Conservation (phyloP, 2,888 invertebrate genomes). For the Notodonta ziczac region DNA sequence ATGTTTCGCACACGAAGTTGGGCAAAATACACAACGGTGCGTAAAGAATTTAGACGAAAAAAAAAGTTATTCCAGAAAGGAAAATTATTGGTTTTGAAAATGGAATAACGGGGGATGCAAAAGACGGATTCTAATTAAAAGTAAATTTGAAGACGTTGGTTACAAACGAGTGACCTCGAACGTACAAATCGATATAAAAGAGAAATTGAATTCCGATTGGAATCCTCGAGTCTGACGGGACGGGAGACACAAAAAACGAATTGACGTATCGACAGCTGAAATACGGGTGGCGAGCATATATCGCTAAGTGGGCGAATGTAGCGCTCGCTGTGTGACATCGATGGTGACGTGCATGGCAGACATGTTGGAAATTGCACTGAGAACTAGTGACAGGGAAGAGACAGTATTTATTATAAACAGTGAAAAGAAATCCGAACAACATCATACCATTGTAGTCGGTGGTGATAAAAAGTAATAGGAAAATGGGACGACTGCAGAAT, state of each 20-base stretch:
- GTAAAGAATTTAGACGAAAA: slow-evolving; percentile 16
- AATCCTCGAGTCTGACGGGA: slow-evolving; percentile 26
- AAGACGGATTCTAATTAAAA: slow-evolving; percentile 22
- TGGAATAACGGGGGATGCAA: slow-evolving; percentile 9
- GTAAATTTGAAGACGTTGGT: slow-evolving; percentile 17
- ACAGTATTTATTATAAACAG: slow-evolving; percentile 14
- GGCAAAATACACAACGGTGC: background rate
- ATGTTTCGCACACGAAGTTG: slow-evolving; percentile 10
- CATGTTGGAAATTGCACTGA: slow-evolving; percentile 24
- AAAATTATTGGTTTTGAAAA: slow-evolving; percentile 16
- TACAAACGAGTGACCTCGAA: slow-evolving; percentile 20
- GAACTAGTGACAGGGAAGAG: slow-evolving; percentile 10
- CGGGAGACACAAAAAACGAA: slow-evolving; percentile 30
- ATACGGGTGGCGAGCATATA: slow-evolving; percentile 27
- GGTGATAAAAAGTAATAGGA: background rate
- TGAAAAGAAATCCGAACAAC: slow-evolving; percentile 30
- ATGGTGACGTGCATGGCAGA: slow-evolving; percentile 16
- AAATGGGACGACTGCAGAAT: background rate
- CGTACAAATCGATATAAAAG: slow-evolving; percentile 21
- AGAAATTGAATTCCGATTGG: slow-evolving; percentile 44
- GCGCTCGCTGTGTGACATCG: slow-evolving; percentile 12
- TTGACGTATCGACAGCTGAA: slow-evolving; percentile 45
- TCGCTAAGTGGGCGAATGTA: slow-evolving; percentile 20
- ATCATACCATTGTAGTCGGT: slow-evolving; percentile 11
- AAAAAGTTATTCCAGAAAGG: slow-evolving; percentile 13